Evolutionary conservation across 2,797 vertebrate genomes (phyloP).

Genomic region (Crenichthys baileyi): DNA sequence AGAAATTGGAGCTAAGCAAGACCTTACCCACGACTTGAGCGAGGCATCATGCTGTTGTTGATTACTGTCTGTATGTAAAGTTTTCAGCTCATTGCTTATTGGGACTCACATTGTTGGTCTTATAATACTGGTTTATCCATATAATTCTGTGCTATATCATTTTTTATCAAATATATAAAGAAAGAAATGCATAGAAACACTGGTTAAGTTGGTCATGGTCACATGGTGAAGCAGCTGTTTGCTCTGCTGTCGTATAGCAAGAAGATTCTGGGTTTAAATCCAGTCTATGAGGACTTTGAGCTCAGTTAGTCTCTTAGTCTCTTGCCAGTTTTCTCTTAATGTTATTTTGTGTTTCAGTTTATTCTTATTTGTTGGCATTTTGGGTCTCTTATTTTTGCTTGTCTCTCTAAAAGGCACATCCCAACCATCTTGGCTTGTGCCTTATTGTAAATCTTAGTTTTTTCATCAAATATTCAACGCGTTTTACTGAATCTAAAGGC

Average conservation of each 20-base stretch:
- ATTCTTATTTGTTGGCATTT: neutral
- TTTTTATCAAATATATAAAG: neutral
- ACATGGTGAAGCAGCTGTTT: neutral
- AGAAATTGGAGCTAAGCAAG: neutral
- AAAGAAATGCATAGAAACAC: neutral
- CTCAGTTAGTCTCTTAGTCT: neutral
- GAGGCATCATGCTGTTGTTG: neutral
- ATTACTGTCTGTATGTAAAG: neutral
- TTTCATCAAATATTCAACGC: neutral
- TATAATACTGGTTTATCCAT: neutral
- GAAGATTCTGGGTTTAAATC: neutral
- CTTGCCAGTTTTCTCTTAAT: neutral
- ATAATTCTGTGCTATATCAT: neutral
- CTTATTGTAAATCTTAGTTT: conserved; percentile 10
- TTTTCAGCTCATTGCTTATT: neutral
- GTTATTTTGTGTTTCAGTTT: neutral
- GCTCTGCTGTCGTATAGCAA: neutral
- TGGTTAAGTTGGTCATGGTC: neutral
- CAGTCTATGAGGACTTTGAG: neutral
- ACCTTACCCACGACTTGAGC: neutral
- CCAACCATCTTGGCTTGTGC: conserved; percentile 34
- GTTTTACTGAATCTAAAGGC: conserved; percentile 2
- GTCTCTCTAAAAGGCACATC: neutral
- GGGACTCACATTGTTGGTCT: neutral
- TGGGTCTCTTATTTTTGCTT: neutral